Evolutionary conservation across 1,140 invertebrate species (phyloP).

Genomic region (Melitaea cinxia): DNA sequence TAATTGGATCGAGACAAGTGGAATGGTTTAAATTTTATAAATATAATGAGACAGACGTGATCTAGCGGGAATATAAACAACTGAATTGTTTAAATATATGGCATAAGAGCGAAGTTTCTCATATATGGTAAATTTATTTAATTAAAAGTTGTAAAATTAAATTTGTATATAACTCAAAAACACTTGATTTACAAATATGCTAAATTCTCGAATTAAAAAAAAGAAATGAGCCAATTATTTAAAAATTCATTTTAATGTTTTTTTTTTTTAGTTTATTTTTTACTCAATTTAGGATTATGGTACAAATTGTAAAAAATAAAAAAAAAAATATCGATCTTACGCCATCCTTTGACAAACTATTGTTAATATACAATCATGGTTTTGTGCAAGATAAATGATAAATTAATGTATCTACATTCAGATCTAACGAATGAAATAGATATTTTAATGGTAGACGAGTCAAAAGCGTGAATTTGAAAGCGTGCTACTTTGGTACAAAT

Average conservation of each 20-base stretch:
- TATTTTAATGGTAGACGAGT: not conserved
- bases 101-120: not conserved
- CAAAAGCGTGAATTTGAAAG: not conserved
- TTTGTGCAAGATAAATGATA: conserved; percentile 1
- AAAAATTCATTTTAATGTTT: too few species aligned
- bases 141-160: too few species aligned
- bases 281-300: too few species aligned
- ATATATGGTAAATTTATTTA: too few species aligned
- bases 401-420: not conserved
- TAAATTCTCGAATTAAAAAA: too few species aligned
- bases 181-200: too few species aligned
- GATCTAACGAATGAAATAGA: not conserved
- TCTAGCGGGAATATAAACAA: not conserved
- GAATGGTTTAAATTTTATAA: conserved; percentile 56
- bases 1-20: conserved; percentile 64
- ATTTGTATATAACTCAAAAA: too few species aligned
- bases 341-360: not conserved
- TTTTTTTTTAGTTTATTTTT: too few species aligned
- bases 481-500: conserved; percentile 15
- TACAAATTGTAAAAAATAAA: too few species aligned
- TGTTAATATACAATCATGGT: not conserved
- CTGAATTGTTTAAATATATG: not conserved
- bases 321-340: not conserved
- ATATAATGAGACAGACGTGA: conserved; percentile 6
- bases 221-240: too few species aligned